Evolutionary conservation across 2,888 invertebrate genomes (phyloP).

Genomic region (Phaedon cochleariae): DNA sequence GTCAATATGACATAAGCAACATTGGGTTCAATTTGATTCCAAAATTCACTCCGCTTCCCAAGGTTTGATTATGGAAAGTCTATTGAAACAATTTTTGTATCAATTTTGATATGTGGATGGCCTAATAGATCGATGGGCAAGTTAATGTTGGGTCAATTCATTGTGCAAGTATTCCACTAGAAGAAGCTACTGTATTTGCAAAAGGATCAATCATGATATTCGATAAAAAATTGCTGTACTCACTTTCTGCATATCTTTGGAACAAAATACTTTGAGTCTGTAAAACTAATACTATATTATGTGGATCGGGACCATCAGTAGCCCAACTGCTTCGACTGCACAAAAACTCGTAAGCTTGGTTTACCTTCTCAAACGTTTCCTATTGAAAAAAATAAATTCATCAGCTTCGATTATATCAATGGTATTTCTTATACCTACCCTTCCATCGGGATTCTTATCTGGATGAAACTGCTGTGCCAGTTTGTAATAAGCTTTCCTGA

Average conservation of each 20-base stretch:
- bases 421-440: conserved; percentile 69
- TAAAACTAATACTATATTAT: conserved; percentile 91
- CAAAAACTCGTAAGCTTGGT: conserved; percentile 97
- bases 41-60: no score
- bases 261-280: conserved; percentile 95
- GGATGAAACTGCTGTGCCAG: conserved; percentile 98
- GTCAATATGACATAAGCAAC: no score
- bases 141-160: no score
- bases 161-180: no score
- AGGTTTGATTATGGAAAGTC: no score
- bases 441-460: conserved; percentile 97
- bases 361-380: conserved; percentile 96
- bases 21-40: no score
- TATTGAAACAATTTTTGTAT: no score
- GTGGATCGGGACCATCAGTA: conserved; percentile 90
- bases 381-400: conserved; percentile 53
- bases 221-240: conserved; percentile 39
- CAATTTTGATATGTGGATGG: no score
- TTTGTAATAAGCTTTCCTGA: conserved; percentile 94
- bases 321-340: conserved; percentile 91
- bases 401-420: no score
- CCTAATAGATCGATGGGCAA: no score
- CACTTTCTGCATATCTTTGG: conserved; percentile 87
- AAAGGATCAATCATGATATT: background rate
- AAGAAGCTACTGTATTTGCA: no score